Percentiles rank a stretch among this genome's conserved stretches.
phyloP scores from a whole-genome alignment of 2,888 invertebrate genomes.

The Chaetogeoica ovagalla region DNA sequence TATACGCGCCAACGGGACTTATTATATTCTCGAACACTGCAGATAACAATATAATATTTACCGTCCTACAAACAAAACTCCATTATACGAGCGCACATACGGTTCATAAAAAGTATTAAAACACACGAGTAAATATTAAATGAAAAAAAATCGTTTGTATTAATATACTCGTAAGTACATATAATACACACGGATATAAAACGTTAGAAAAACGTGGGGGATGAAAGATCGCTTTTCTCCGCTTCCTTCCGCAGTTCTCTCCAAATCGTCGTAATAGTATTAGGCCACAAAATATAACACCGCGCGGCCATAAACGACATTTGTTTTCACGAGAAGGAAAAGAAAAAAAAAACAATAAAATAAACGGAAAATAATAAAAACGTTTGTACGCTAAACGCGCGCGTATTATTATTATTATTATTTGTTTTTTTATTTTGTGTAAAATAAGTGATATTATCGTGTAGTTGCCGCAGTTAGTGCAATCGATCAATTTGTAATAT shows the following conservation, averaged over 20 bases:
- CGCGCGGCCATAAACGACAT: not conserved
- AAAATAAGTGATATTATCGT: conserved; percentile 7
- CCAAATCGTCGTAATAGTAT: not conserved
- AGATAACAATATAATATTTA: no score
- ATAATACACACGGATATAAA: not conserved
- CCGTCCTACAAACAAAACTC: no score
- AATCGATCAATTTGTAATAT: conserved; percentile 20
- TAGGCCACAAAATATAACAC: not conserved
- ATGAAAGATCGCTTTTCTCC: not conserved
- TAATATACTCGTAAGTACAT: no score
- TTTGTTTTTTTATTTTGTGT: no score
- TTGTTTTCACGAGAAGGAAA: not conserved
- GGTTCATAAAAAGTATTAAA: not conserved
- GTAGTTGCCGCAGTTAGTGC: not conserved
- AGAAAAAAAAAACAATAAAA: not conserved
- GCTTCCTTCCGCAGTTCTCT: not conserved
- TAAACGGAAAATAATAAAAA: not conserved
- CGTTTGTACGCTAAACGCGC: not conserved
- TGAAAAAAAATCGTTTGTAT: no score
- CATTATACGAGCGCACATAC: no score
- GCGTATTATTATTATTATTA: not conserved
- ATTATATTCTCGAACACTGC: no score
- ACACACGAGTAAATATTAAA: not conserved
- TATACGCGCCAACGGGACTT: no score
- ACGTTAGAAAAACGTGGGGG: not conserved